Conservation (phyloP, 1,140 invertebrate genomes). For the Hesperophylax magnus region DNA sequence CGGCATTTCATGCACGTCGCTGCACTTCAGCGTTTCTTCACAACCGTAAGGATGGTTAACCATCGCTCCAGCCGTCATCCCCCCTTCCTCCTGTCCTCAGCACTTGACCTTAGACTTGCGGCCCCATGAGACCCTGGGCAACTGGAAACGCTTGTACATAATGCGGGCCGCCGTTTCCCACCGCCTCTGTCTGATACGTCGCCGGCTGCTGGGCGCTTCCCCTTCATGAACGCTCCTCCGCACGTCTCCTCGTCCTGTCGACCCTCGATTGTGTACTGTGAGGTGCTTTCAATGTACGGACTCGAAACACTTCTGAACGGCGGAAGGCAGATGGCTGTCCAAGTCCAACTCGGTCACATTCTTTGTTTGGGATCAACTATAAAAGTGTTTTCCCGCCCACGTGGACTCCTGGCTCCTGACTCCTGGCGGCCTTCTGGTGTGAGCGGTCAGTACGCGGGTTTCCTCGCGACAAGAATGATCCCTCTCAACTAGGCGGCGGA, state of each 20-base stretch:
- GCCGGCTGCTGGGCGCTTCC: constrained; percentile 12
- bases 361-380: background rate
- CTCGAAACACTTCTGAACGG: constrained; percentile 9
- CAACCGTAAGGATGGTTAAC: constrained; percentile 36
- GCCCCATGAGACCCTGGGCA: constrained; percentile 53
- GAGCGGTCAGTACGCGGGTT: background rate
- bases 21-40: constrained; percentile 14
- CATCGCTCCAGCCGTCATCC: constrained; percentile 45
- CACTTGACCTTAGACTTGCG: constrained; percentile 56
- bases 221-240: constrained; percentile 49
- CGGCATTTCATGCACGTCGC: constrained; percentile 24
- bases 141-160: constrained; percentile 50
- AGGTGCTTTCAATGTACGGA: background rate
- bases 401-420: background rate
- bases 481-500: background rate
- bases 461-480: background rate
- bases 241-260: background rate
- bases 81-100: constrained; percentile 46
- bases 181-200: background rate
- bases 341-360: constrained; percentile 28
- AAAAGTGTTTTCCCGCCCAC: background rate
- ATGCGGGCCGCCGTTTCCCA: background rate
- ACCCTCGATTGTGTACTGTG: background rate
- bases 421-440: background rate
- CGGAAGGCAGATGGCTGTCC: background rate